phyloP scores from a whole-genome alignment of 2,888 invertebrate genomes.

The Syritta pipiens region DNA sequence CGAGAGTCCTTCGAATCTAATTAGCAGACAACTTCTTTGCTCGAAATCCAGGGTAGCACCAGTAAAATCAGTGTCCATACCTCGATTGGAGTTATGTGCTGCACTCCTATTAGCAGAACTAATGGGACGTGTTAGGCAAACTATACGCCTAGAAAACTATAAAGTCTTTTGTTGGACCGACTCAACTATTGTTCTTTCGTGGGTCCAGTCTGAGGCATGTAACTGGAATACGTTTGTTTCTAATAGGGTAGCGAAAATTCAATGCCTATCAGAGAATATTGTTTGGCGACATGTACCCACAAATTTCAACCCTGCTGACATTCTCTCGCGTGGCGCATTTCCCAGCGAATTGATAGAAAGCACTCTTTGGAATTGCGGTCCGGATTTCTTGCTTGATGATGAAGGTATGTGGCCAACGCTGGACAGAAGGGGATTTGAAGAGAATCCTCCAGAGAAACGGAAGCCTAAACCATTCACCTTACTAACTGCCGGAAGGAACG shows the following conservation, averaged over 20 bases:
- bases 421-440: not conserved
- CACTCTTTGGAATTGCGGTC: not conserved
- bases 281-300: conserved; percentile 1
- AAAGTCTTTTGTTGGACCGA: not conserved
- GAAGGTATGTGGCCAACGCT: not conserved
- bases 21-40: not conserved
- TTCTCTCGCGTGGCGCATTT: not conserved
- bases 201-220: not conserved
- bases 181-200: not conserved
- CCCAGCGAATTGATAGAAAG: not conserved
- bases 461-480: not conserved
- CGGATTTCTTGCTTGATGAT: conserved; percentile 1
- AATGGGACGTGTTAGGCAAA: not conserved
- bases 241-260: not conserved
- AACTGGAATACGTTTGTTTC: not conserved
- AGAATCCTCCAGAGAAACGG: not conserved
- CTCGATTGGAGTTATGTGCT: not conserved
- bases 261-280: not conserved
- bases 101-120: too few relatives aligned
- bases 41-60: not conserved
- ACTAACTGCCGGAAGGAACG: too few relatives aligned
- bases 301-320: too few relatives aligned
- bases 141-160: not conserved
- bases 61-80: not conserved
- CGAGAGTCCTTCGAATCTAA: not conserved